Conservation (phyloP, 2,113 vertebrate species). For the Cryptomyrus ogoouensis region DNA sequence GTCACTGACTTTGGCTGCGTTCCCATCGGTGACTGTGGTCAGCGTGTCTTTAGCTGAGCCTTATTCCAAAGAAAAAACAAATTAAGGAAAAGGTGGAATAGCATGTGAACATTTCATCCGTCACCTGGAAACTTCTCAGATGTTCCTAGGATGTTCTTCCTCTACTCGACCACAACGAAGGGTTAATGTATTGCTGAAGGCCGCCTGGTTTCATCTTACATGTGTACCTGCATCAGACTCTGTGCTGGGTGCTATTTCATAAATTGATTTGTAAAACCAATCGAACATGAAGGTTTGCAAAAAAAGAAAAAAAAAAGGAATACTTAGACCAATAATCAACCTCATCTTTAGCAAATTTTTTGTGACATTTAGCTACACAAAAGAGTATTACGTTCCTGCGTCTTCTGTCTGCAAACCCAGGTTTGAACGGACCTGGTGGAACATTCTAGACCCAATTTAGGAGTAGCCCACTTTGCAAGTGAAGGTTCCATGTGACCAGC, state of each 20-base stretch:
- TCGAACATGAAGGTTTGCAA: not conserved
- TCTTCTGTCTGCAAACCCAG: slow-evolving; percentile 10
- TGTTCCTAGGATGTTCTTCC: not conserved
- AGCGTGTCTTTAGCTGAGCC: not conserved
- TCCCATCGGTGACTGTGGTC: not conserved
- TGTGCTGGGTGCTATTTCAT: not conserved
- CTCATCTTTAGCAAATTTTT: not conserved
- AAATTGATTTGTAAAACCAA: not conserved
- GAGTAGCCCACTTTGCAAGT: not conserved
- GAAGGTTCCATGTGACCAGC: not conserved
- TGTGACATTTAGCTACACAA: not conserved
- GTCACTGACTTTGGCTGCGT: not conserved
- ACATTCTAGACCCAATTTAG: not conserved
- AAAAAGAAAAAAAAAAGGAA: not conserved
- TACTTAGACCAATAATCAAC: not conserved
- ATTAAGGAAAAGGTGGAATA: not conserved
- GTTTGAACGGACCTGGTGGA: not conserved
- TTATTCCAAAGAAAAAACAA: not conserved
- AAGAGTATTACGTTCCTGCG: slow-evolving; percentile 26
- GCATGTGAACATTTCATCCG: not conserved
- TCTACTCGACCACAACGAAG: not conserved
- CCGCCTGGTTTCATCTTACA: not conserved
- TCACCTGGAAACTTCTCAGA: not conserved
- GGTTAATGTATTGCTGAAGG: not conserved
- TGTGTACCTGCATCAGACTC: not conserved